Evolutionary conservation across 2,888 invertebrate genomes (phyloP), one percentile per base, ranked within the genome.

Genomic region (Drosophila sordidapex): DNA sequence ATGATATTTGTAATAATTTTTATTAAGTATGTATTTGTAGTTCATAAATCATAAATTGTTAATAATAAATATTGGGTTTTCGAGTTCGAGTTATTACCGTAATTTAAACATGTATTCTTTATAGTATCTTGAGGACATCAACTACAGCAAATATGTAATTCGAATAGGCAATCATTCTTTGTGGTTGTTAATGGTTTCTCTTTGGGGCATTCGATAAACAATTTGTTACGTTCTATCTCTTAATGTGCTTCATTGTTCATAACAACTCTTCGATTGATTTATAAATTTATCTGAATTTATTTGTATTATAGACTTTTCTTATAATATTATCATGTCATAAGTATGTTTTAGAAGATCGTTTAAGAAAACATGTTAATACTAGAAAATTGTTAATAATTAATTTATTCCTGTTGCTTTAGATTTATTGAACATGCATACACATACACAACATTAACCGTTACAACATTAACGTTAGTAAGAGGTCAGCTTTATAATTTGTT

Each of bases 11-110:
- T 70, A 76, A 71, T 81, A 64, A 72, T 77, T 77, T 83, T 83
- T 83, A 83, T 81, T 83, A 77, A 73, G 71, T 80, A 81, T 78
- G 64, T 63, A 68, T 74, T 74, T 75, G 61, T 79, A 73, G 71
- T 76, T 71, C 49, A 58, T 74, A 86, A 84, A 84, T 86, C 69
- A 83, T 83, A 84, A 81, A 74, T 77, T 74, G 76, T 74, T 70
- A 76, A 69, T 83, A 74, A 74, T 81, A 64, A 76, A 73, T 81
- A 81, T 74, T 70, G 54, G 74, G 69, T 68, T 79, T 68, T 76
- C 18, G 53, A 77, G 69, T 83, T 81, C 18, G 53, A 77, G 69
- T 83, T 81, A 59, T 74, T 81, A 81, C 64, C 56, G 43, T 74
- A 73, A 68, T 54, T 79, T 72, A 59, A 79, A 72, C 69, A 73